Conservation (phyloP, 2,113 vertebrate genomes). For the Zapus hudsonius region DNA sequence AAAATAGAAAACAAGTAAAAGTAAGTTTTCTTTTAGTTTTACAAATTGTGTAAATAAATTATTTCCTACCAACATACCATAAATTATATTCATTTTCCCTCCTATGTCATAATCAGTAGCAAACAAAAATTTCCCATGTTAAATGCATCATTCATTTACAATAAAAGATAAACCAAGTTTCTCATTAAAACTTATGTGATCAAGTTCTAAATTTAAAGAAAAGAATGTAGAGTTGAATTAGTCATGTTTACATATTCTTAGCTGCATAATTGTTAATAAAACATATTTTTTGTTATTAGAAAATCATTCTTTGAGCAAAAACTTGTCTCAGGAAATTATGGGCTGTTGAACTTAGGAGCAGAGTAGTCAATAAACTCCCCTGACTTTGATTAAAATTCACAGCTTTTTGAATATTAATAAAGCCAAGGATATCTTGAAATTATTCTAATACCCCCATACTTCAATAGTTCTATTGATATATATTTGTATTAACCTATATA, state of each 20-base stretch:
- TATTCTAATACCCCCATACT: background rate
- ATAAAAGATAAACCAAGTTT: background rate
- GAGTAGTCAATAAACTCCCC: background rate
- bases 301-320: background rate
- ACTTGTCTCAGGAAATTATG: background rate
- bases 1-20: too few species aligned
- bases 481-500: background rate
- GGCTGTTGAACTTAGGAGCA: background rate
- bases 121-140: background rate
- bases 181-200: background rate
- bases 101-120: background rate
- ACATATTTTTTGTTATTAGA: background rate
- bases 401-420: background rate
- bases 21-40: background rate
- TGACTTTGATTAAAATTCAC: background rate
- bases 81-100: background rate
- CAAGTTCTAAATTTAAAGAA: background rate
- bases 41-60: background rate
- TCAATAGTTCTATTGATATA: background rate
- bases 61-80: background rate
- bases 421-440: background rate
- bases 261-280: constrained; percentile 1
- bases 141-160: background rate
- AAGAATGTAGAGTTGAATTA: background rate
- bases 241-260: background rate